Conservation (phyloP, 2,113 vertebrate species). For the Pteronura brasiliensis region DNA sequence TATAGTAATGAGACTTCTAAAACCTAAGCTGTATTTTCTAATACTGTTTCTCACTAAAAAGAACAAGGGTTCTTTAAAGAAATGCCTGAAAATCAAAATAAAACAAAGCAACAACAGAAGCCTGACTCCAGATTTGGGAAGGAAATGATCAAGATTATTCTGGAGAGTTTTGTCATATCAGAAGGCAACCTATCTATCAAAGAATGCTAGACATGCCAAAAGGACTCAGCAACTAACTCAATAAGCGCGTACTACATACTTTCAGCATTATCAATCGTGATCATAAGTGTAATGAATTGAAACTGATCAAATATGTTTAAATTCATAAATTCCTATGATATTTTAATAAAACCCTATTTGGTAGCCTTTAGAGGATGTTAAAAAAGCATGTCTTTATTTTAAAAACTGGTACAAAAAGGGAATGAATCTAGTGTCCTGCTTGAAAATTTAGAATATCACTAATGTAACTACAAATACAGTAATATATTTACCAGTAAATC, state of each 20-base stretch:
- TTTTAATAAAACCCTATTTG: neutral
- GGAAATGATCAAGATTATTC: neutral
- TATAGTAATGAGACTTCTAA: neutral
- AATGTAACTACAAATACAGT: neutral
- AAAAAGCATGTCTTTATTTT: neutral
- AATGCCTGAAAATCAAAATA: neutral
- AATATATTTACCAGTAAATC: neutral
- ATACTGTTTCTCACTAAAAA: neutral
- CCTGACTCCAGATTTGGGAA: neutral
- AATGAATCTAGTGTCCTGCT: neutral
- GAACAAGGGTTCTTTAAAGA: neutral
- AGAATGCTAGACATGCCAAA: neutral
- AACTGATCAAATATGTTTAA: neutral
- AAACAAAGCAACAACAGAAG: neutral
- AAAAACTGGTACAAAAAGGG: neutral
- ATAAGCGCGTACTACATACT: neutral
- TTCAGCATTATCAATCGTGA: neutral
- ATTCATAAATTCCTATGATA: neutral
- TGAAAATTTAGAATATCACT: neutral
- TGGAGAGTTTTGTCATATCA: neutral
- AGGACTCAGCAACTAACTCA: neutral
- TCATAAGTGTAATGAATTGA: neutral
- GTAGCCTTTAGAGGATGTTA: neutral
- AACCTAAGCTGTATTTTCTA: neutral
- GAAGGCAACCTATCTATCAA: neutral